Evolutionary conservation across 2,888 invertebrate species (phyloP), one percentile per base, ranked within the genome.

Genomic region (Asteroscopus sphinx): DNA sequence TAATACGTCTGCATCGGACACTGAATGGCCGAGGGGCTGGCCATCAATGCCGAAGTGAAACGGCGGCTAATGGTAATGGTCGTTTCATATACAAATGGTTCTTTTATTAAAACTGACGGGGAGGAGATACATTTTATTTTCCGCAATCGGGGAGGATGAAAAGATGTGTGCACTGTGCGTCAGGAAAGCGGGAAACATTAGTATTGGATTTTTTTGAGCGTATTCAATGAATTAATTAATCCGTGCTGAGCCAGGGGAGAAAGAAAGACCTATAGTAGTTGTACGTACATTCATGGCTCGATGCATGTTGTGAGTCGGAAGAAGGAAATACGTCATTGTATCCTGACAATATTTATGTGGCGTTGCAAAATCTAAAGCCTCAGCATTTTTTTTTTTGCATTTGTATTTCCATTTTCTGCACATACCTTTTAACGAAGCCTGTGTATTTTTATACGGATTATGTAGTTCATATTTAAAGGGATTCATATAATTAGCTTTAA

Each of bases 41-140:
- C 62, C 64, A 73, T 75, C 76, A 73, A 75, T 76, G 60, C 69
- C 46, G 36, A 64, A 75, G 56, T 54, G 64, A 66, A 69, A 73
- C 56, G 69, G 35, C 40, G 56, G 64, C 72, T 79, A 79, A 79
- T 79, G 77, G 79, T 79, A 79, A 79, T 79, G 64, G 77, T 68
- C 62, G 59, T 69, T 75, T 72, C 69, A 77, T 79, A 78, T 74
- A 78, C 80, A 79, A 79, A 79, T 79, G 78, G 67, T 59, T 68
- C 76, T 77, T 76, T 77, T 61, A 75, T 61, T 64, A 69, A 65
- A 73, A 68, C 71, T 69, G 68, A 65, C 68, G 28, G 58, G 68
- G 64, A 40, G 62, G 60, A 59, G 68, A 74, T 68, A 68, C 64
- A 60, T 68, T 73, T 73, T 73, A 74, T 70, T 68, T 61, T 57